phyloP scores from a whole-genome alignment of 92 coral and sea anemone species.

The Plumapathes pennacea region DNA sequence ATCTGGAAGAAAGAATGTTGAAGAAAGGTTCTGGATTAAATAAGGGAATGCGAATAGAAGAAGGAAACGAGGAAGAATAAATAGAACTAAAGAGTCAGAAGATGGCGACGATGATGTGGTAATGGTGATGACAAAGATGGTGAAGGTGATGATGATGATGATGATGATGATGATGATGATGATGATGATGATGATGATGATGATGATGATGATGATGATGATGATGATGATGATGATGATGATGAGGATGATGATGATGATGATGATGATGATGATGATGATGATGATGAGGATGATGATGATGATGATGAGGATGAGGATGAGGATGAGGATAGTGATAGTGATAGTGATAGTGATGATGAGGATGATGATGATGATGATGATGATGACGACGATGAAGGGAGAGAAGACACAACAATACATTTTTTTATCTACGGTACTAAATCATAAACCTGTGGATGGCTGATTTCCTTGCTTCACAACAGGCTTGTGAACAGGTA shows the following conservation, averaged over 20 bases:
- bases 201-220: background rate
- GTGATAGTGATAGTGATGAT: background rate
- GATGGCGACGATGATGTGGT: no score
- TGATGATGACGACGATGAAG: background rate
- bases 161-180: background rate
- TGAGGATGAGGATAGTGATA: background rate
- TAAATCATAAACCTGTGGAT: conserved; percentile 29
- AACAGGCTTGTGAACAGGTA: conserved; percentile 62
- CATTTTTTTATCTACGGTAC: no score
- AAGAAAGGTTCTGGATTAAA: no score
- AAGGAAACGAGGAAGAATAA: no score
- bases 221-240: background rate
- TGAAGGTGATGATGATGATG: background rate
- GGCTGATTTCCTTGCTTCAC: conserved; percentile 38
- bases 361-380: background rate
- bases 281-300: background rate
- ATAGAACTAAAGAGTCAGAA: no score
- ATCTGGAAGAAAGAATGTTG: no score
- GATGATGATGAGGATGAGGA: background rate
- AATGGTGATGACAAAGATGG: background rate
- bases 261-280: background rate
- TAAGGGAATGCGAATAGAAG: no score
- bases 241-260: background rate
- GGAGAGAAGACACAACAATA: no score
- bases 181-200: background rate